Percentiles rank a stretch among this genome's conserved stretches.
phyloP scores from a whole-genome alignment of 2,113 vertebrate species.

The Entelurus aequoreus region DNA sequence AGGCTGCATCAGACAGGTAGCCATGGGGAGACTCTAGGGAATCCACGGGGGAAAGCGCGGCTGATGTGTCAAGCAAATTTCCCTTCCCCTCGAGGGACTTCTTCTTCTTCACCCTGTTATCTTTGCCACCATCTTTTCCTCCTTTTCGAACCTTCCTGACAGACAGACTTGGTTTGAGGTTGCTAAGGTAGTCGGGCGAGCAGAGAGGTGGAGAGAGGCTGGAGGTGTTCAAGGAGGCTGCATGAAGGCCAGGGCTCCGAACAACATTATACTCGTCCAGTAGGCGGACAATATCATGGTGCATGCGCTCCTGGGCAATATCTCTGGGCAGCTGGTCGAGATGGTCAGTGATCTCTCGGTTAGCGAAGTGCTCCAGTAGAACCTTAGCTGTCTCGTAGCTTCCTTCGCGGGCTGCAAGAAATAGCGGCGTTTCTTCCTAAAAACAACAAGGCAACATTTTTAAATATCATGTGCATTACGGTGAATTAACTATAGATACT shows the following conservation, averaged over 20 bases:
- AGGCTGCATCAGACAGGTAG: slow-evolving; percentile 90
- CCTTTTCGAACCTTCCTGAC: slow-evolving; percentile 88
- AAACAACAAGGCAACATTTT: slow-evolving; percentile 5
- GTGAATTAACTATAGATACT: neutral
- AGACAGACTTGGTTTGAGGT: slow-evolving; percentile 73
- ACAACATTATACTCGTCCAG: slow-evolving; percentile 94
- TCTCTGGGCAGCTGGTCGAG: slow-evolving; percentile 94
- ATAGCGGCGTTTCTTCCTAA: slow-evolving; percentile 93
- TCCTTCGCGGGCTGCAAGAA: slow-evolving; percentile 92
- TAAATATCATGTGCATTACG: neutral
- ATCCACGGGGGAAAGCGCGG: slow-evolving; percentile 86
- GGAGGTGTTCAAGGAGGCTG: slow-evolving; percentile 67
- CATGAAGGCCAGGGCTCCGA: slow-evolving; percentile 84
- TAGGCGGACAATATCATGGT: slow-evolving; percentile 93
- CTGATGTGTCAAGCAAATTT: slow-evolving; percentile 82
- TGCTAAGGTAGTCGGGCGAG: slow-evolving; percentile 88
- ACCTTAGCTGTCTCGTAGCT: slow-evolving; percentile 94
- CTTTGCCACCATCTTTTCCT: slow-evolving; percentile 84
- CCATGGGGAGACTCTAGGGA: slow-evolving; percentile 91
- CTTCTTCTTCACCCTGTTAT: slow-evolving; percentile 83
- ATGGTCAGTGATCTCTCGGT: slow-evolving; percentile 97
- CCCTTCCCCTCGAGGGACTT: slow-evolving; percentile 85
- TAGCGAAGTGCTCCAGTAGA: slow-evolving; percentile 92
- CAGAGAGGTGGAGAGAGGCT: slow-evolving; percentile 87
- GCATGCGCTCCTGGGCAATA: slow-evolving; percentile 95